phyloP scores from a whole-genome alignment of 2,888 invertebrate genomes.

The Noctua janthe region DNA sequence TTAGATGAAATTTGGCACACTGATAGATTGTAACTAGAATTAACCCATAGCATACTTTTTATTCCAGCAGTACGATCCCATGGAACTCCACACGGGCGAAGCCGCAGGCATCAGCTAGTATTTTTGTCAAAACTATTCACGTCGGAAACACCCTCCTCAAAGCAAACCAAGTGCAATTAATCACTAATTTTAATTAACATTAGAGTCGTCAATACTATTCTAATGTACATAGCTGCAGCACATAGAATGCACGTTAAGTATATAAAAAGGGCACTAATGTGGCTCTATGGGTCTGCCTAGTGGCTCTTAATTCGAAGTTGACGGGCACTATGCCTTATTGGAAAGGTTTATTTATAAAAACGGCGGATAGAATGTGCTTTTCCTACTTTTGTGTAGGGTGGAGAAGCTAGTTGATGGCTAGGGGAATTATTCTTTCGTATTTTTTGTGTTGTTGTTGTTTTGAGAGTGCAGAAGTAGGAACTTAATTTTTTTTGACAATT shows the following conservation, averaged over 20 bases:
- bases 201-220: constrained; percentile 17
- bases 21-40: too few relatives aligned
- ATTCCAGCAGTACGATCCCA: too few relatives aligned
- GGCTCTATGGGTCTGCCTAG: constrained; percentile 66
- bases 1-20: too few relatives aligned
- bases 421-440: not conserved
- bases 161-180: constrained; percentile 34
- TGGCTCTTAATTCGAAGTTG: constrained; percentile 76
- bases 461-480: too few relatives aligned
- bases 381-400: constrained; percentile 62
- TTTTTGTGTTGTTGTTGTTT: not conserved
- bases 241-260: constrained; percentile 49
- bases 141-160: not conserved
- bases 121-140: not conserved
- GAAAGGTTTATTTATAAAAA: constrained; percentile 70
- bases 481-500: not conserved
- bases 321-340: constrained; percentile 70
- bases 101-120: not conserved
- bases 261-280: constrained; percentile 65
- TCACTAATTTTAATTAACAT: constrained; percentile 53
- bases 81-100: too few relatives aligned
- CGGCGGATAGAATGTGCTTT: constrained; percentile 66
- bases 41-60: too few relatives aligned
- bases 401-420: constrained; percentile 21
- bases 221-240: constrained; percentile 50